Conservation (phyloP, 1,140 invertebrate species). For the Drosophila subobscura region DNA sequence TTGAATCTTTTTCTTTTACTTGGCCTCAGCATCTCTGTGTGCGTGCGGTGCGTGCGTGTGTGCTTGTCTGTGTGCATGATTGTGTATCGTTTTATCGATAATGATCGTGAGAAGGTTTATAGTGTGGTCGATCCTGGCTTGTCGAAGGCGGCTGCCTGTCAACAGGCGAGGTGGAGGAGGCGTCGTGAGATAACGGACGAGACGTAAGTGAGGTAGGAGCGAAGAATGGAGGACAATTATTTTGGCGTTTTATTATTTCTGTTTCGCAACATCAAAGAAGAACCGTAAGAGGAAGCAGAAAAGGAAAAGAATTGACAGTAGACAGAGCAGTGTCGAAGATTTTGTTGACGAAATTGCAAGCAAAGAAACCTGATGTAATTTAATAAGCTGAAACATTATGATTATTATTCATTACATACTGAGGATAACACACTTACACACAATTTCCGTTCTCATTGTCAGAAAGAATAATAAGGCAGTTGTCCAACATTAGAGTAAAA, state of each 20-base stretch:
- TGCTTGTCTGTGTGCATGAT: constrained; percentile 20
- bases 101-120: not conserved
- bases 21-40: constrained; percentile 21
- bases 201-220: no score
- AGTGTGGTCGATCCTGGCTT: constrained; percentile 17
- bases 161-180: no score
- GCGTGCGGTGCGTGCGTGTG: constrained; percentile 17
- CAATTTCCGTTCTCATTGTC: constrained; percentile 20
- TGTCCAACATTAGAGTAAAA: constrained; percentile 39
- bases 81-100: constrained; percentile 23
- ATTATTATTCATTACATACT: constrained; percentile 51
- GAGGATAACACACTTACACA: constrained; percentile 45
- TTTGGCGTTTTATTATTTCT: no score
- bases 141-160: no score
- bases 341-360: constrained; percentile 26
- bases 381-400: constrained; percentile 59
- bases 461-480: constrained; percentile 2
- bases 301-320: constrained; percentile 21
- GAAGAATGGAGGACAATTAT: no score
- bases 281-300: constrained; percentile 8
- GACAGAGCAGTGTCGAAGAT: constrained; percentile 11
- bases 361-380: constrained; percentile 76
- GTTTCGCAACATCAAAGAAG: not conserved
- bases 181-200: no score
- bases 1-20: constrained; percentile 27